Evolutionary conservation across 1,140 invertebrate species (phyloP).

Genomic region (Platorchestia sp.): DNA sequence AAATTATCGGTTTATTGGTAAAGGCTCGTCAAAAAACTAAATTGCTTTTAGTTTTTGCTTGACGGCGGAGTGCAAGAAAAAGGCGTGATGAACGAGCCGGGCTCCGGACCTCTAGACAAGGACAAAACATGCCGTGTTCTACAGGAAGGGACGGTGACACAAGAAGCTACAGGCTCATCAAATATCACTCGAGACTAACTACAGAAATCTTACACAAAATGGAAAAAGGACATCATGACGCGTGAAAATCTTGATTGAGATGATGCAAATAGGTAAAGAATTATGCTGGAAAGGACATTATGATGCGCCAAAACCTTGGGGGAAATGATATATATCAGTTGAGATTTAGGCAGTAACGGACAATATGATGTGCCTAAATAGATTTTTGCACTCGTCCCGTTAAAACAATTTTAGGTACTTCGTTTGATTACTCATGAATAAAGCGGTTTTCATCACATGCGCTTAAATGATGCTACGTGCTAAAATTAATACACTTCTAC

Average conservation of each 20-base stretch:
- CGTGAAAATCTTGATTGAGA: neutral
- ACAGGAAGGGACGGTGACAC: neutral
- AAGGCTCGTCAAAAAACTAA: neutral
- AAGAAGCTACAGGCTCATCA: neutral
- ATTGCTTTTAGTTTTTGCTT: conserved; percentile 2
- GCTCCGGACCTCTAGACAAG: neutral
- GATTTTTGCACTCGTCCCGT: no score
- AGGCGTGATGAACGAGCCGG: neutral
- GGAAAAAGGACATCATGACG: neutral
- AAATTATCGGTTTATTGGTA: conserved; percentile 10
- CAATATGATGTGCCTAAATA: no score
- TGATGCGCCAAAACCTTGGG: no score
- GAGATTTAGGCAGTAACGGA: no score
- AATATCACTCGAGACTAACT: neutral
- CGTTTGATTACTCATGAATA: neutral
- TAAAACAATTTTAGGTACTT: neutral
- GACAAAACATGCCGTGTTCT: neutral
- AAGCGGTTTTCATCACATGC: neutral
- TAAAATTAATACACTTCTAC: neutral
- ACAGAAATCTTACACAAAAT: neutral
- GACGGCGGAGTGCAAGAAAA: neutral
- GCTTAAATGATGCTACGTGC: neutral
- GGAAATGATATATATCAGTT: no score
- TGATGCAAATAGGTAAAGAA: neutral
- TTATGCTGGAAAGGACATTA: neutral